Evolutionary conservation across 2,888 invertebrate genomes (phyloP).

Genomic region (Nemotelus pantherinus): DNA sequence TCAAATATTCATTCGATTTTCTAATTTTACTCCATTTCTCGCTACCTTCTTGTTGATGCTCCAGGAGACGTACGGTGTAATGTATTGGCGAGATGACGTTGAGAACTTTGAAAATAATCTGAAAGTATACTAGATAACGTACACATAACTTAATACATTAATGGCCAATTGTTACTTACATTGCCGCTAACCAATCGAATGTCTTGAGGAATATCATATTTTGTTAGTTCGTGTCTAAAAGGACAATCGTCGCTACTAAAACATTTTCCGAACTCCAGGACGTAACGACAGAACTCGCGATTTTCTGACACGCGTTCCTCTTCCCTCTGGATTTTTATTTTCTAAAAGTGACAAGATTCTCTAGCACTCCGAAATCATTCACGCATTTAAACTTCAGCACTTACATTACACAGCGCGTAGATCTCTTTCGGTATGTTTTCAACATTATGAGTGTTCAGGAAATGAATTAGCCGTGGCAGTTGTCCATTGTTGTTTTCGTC

Average conservation of each 20-base stretch:
- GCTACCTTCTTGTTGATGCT: conserved; percentile 59
- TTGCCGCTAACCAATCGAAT: conserved; percentile 64
- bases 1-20: conserved; percentile 54
- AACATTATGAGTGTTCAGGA: conserved; percentile 65
- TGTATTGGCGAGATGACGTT: conserved; percentile 70
- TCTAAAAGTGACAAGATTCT: conserved; percentile 52
- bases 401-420: conserved; percentile 59
- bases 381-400: conserved; percentile 37
- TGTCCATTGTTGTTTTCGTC: conserved; percentile 71
- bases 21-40: conserved; percentile 53
- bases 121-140: neutral
- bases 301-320: conserved; percentile 52
- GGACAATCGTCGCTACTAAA: conserved; percentile 68
- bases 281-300: conserved; percentile 64
- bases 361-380: conserved; percentile 18
- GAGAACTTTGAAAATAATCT: conserved; percentile 69
- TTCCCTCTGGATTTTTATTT: conserved; percentile 52
- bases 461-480: conserved; percentile 70
- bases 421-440: conserved; percentile 58
- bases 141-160: neutral
- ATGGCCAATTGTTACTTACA: conserved; percentile 29
- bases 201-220: conserved; percentile 67
- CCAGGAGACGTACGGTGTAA: conserved; percentile 70
- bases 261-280: conserved; percentile 75
- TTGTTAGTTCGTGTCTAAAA: conserved; percentile 72